phyloP scores from a whole-genome alignment of 2,888 invertebrate genomes.

The Drosophila antonietae region DNA sequence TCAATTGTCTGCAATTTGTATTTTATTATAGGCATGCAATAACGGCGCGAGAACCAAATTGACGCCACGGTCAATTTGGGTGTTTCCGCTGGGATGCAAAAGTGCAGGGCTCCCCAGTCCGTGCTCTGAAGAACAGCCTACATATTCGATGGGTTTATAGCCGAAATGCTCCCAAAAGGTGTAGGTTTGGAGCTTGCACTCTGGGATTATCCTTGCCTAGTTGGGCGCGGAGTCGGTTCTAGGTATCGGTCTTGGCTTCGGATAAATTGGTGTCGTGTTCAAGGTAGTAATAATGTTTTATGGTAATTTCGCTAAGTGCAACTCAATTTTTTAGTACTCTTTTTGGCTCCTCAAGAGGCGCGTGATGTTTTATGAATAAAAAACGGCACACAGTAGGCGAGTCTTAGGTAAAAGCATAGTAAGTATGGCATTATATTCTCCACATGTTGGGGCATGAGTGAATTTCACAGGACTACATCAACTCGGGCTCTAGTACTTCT shows the following conservation, averaged over 20 bases:
- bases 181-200: conserved; percentile 47
- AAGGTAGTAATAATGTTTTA: conserved; percentile 64
- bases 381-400: conserved; percentile 44
- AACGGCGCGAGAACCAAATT: conserved; percentile 47
- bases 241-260: conserved; percentile 9
- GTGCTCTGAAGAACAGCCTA: background rate
- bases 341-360: conserved; percentile 24
- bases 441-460: conserved; percentile 2
- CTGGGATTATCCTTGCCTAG: conserved; percentile 3
- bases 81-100: conserved; percentile 72
- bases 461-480: conserved; percentile 9
- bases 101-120: conserved; percentile 14
- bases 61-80: conserved; percentile 78
- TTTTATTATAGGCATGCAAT: conserved; percentile 66
- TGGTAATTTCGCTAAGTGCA: conserved; percentile 76
- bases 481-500: background rate
- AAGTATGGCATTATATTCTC: background rate
- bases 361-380: conserved; percentile 72
- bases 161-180: conserved; percentile 38
- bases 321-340: conserved; percentile 48
- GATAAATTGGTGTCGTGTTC: conserved; percentile 15
- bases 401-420: background rate
- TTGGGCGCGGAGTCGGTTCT: conserved; percentile 7
- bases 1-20: conserved; percentile 77
- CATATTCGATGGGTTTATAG: conserved; percentile 20